These are phyloP conservation scores for Phainopepla nitens DNA, from an alignment of 2,113 vertebrate genomes.

Conservation along the genomic window DNA sequence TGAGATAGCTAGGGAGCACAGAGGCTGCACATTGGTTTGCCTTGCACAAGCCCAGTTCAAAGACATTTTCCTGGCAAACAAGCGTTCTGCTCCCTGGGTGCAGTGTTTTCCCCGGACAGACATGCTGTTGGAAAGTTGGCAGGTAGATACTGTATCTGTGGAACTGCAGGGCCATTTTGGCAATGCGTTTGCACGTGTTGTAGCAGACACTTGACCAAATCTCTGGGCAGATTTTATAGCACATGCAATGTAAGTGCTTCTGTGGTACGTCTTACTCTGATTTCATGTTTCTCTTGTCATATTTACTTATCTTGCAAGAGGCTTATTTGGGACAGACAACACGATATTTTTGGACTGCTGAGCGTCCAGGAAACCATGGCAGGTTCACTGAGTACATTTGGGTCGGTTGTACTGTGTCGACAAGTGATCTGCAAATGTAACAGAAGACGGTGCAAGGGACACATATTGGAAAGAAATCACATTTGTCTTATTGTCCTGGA, in stretches of 20 bases:
- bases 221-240: neutral
- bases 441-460: neutral
- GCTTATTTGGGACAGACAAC: neutral
- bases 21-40: neutral
- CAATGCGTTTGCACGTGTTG: too few relatives aligned
- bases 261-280: neutral
- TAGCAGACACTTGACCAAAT: neutral
- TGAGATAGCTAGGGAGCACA: neutral
- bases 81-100: neutral
- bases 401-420: neutral
- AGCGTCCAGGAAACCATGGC: neutral
- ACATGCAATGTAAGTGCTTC: neutral
- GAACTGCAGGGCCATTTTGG: neutral
- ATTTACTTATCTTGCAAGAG: neutral
- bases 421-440: neutral
- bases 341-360: neutral
- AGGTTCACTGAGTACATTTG: neutral
- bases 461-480: neutral
- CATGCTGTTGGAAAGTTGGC: neutral
- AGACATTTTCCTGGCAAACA: rapidly evolving
- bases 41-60: neutral
- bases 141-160: neutral
- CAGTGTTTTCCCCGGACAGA: neutral
- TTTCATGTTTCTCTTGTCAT: neutral
- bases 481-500: neutral